These are phyloP conservation scores for Micrastur ruficollis DNA, from an alignment of 2,797 vertebrate species.

Conservation along the genomic window DNA sequence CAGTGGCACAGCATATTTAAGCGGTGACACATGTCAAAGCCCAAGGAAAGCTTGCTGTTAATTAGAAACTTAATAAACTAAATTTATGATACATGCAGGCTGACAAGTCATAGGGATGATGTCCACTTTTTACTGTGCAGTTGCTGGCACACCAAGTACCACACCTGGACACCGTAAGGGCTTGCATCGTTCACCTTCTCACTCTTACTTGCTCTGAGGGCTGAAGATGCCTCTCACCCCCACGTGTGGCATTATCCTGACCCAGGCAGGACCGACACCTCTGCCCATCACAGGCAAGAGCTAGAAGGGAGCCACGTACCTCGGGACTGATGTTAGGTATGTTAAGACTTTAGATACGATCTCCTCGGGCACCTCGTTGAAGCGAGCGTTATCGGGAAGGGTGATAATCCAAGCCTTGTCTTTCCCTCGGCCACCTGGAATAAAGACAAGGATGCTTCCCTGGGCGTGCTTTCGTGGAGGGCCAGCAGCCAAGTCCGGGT, in stretches of 20 bases:
- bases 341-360: constrained; percentile 86
- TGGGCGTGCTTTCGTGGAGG: fast-evolving
- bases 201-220: not conserved
- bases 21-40: not conserved
- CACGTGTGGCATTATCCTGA: fast-evolving
- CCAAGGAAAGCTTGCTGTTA: constrained; percentile 12
- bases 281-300: not conserved
- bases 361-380: constrained; percentile 89
- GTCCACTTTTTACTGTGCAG: not conserved
- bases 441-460: not conserved
- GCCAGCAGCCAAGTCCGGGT: not conserved
- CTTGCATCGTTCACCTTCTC: not conserved
- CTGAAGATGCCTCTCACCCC: not conserved
- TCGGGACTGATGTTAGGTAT: constrained; percentile 89
- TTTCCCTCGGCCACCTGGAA: constrained; percentile 88
- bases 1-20: not conserved
- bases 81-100: not conserved
- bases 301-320: constrained; percentile 79
- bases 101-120: not conserved
- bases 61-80: constrained; percentile 17
- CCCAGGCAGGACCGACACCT: not conserved
- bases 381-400: constrained; percentile 89
- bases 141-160: not conserved
- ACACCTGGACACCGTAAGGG: fast-evolving
- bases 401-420: constrained; percentile 95